These are phyloP conservation scores for Pleuronectes platessa DNA, from an alignment of 2,113 vertebrate genomes.

Conservation along the genomic window DNA sequence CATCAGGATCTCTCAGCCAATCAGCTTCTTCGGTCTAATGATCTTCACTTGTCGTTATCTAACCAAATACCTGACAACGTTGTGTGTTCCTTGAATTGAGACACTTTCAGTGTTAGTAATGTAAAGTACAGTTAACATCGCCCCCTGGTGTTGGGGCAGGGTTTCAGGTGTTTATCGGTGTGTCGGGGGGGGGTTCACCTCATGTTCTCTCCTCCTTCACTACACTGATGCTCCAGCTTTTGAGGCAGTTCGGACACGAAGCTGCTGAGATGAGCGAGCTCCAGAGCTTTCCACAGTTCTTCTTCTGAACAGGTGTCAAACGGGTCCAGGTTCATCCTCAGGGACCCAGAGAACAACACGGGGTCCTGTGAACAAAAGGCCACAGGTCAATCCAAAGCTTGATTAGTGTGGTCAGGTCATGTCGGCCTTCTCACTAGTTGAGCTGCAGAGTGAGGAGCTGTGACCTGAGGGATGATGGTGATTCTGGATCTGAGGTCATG, in stretches of 20 bases:
- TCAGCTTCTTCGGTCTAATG: too few species aligned
- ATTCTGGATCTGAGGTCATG: conserved; percentile 87
- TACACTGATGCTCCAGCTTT: conserved; percentile 84
- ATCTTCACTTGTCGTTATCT: too few species aligned
- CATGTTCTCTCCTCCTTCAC: conserved; percentile 85
- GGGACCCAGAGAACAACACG: conserved; percentile 89
- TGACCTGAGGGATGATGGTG: conserved; percentile 88
- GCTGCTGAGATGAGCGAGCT: conserved; percentile 84
- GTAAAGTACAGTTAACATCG: neutral
- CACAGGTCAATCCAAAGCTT: too few species aligned
- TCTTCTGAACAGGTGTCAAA: conserved; percentile 87
- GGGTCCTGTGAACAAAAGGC: conserved; percentile 83
- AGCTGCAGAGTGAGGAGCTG: too few species aligned
- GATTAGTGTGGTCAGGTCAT: too few species aligned
- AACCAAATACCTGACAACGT: too few species aligned
- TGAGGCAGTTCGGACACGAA: conserved; percentile 82
- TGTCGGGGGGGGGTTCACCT: conserved; percentile 76
- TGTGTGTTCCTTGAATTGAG: too few species aligned
- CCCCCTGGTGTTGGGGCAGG: neutral
- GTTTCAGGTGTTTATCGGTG: too few species aligned
- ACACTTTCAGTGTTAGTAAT: too few species aligned
- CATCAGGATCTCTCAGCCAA: too few species aligned
- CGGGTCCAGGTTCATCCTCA: conserved; percentile 94
- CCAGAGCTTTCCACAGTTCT: conserved; percentile 87
- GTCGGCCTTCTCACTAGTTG: too few species aligned